A percentile compares a stretch with the other conserved stretches of the same genome.
Conservation (phyloP, 2,113 vertebrate genomes). For the Lichenostomus cassidix region DNA sequence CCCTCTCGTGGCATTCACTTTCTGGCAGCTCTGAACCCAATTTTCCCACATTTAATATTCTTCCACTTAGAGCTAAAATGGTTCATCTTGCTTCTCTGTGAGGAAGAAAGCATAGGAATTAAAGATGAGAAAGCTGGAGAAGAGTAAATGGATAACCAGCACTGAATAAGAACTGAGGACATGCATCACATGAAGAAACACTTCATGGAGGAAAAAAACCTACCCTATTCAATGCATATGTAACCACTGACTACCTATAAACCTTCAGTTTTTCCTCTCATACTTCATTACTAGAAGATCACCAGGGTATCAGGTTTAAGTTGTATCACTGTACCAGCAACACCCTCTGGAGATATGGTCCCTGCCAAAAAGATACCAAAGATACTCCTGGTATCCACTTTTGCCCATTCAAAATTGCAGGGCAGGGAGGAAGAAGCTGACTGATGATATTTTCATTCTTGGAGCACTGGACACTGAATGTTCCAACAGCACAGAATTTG, state of each 20-base stretch:
- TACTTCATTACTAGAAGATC: neutral
- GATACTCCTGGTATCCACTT: fast-evolving
- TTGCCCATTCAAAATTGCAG: neutral
- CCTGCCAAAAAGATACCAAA: neutral
- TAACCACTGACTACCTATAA: neutral
- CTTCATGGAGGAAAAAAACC: neutral
- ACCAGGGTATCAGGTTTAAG: neutral
- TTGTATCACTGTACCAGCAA: neutral
- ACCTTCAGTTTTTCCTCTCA: neutral
- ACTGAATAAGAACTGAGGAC: neutral
- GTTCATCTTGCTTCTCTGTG: neutral
- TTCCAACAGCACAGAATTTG: neutral
- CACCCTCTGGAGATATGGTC: neutral
- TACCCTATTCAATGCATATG: too few relatives aligned
- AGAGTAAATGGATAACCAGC: neutral
- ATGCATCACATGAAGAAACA: neutral
- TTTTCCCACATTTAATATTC: neutral
- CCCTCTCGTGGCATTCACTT: neutral
- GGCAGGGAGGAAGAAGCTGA: neutral
- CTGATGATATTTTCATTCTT: neutral
- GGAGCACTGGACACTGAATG: neutral
- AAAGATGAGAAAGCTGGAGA: neutral
- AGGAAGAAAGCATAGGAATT: neutral
- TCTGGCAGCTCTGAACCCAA: neutral
- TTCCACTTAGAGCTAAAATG: neutral